These are phyloP conservation scores for Glyptemys insculpta DNA, from an alignment of 2,797 vertebrate species.

Conservation along the genomic window DNA sequence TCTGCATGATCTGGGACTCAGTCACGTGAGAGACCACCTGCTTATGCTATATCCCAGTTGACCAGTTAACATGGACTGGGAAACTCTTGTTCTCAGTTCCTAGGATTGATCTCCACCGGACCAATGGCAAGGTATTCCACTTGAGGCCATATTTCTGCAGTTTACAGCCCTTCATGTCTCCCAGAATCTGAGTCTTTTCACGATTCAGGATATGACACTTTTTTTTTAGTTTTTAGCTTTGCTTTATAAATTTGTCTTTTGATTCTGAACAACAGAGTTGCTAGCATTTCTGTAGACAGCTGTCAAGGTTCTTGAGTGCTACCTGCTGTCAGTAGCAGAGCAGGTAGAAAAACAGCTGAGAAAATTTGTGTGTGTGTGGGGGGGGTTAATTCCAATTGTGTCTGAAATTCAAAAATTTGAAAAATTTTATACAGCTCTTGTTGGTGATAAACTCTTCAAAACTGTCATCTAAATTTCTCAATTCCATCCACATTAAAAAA, in stretches of 20 bases:
- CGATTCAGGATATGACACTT: neutral
- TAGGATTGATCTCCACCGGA: slow-evolving; percentile 19
- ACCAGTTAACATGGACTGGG: neutral
- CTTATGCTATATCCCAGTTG: neutral
- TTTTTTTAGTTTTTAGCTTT: neutral
- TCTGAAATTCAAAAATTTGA: slow-evolving; percentile 19
- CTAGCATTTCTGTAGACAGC: neutral
- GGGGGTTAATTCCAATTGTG: neutral
- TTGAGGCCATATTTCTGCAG: slow-evolving; percentile 13
- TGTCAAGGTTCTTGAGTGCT: neutral
- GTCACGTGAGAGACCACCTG: slow-evolving; percentile 1
- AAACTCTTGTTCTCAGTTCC: slow-evolving; percentile 49
- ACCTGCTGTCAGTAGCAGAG: neutral
- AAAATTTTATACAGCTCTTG: neutral
- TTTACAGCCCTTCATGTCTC: neutral
- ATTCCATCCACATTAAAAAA: neutral
- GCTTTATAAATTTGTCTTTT: slow-evolving; percentile 13
- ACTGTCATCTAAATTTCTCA: neutral
- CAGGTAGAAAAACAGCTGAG: neutral
- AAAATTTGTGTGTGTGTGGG: neutral
- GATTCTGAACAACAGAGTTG: slow-evolving; percentile 37
- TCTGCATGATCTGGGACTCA: slow-evolving; percentile 10
- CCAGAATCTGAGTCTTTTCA: slow-evolving; percentile 5
- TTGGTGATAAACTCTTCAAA: neutral
- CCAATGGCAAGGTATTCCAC: neutral